Evolutionary conservation across 2,113 vertebrate species (phyloP).

Genomic region (Azemiops feae): DNA sequence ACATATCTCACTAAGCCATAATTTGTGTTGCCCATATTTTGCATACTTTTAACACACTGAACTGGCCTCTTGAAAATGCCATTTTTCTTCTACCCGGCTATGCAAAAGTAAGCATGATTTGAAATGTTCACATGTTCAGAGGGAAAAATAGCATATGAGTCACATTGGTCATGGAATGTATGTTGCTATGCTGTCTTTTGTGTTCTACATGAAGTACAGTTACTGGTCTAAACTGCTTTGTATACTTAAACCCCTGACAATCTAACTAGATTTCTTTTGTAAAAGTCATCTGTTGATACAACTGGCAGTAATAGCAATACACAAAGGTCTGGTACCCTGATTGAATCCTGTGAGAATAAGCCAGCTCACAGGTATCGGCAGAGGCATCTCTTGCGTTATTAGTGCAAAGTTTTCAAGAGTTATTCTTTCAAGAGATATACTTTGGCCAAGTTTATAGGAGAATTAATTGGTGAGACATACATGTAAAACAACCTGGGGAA

Average conservation of each 20-base stretch:
- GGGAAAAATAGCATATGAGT: background rate
- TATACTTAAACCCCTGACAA: background rate
- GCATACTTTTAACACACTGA: background rate
- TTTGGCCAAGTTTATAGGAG: background rate
- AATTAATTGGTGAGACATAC: background rate
- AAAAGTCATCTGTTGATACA: background rate
- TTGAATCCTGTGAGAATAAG: background rate
- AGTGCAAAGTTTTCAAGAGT: background rate
- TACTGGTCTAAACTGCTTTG: background rate
- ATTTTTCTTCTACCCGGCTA: background rate
- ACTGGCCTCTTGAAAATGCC: background rate
- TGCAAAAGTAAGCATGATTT: background rate
- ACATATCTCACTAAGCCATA: background rate
- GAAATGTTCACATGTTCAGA: background rate
- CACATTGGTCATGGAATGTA: background rate
- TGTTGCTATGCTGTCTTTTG: too few relatives aligned
- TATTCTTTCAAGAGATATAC: background rate
- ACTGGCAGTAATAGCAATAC: background rate
- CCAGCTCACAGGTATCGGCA: background rate
- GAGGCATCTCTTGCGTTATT: background rate
- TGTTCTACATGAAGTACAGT: background rate
- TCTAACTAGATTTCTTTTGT: background rate
- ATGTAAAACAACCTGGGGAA: background rate
- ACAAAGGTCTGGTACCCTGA: too few relatives aligned
- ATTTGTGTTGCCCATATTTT: background rate